Evolutionary conservation across 2,888 invertebrate genomes (phyloP).

Genomic region (Yponomeuta sedellus): DNA sequence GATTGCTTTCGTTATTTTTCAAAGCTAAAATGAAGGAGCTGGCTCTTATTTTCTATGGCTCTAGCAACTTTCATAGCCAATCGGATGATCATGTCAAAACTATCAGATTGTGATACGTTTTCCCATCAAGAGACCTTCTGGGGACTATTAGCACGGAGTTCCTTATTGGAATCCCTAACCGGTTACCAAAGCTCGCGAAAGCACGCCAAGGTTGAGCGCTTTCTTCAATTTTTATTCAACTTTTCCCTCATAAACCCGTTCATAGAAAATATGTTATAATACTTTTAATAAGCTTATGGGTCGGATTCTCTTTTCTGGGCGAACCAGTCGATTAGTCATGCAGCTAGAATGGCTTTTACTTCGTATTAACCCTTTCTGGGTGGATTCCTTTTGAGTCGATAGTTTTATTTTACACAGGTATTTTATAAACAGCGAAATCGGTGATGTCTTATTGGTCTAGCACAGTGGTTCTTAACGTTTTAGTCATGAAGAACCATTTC

Average conservation of each 20-base stretch:
- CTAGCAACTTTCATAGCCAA: too few species aligned
- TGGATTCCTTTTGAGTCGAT: background rate
- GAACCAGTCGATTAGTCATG: background rate
- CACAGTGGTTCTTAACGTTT: too few species aligned
- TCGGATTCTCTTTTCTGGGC: background rate
- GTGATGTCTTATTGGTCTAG: too few species aligned
- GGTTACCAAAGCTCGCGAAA: slow-evolving; percentile 32
- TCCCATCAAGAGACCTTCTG: too few species aligned
- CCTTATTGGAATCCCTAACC: slow-evolving; percentile 31
- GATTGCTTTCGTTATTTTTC: too few species aligned
- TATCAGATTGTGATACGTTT: too few species aligned
- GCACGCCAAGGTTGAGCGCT: slow-evolving; percentile 31
- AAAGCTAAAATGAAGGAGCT: too few species aligned
- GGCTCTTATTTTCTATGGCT: too few species aligned
- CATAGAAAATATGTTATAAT: background rate
- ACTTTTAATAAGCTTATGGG: background rate
- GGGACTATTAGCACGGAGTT: slow-evolving; percentile 17
- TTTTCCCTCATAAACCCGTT: slow-evolving; percentile 10
- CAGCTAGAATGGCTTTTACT: background rate
- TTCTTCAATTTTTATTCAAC: slow-evolving; percentile 24
- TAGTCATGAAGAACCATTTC: too few species aligned
- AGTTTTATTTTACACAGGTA: background rate
- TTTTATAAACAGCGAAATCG: too few species aligned
- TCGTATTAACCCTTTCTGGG: background rate
- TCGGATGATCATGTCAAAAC: too few species aligned